phyloP scores from a whole-genome alignment of 2,113 vertebrate genomes.

The Sebastes schlegelii region DNA sequence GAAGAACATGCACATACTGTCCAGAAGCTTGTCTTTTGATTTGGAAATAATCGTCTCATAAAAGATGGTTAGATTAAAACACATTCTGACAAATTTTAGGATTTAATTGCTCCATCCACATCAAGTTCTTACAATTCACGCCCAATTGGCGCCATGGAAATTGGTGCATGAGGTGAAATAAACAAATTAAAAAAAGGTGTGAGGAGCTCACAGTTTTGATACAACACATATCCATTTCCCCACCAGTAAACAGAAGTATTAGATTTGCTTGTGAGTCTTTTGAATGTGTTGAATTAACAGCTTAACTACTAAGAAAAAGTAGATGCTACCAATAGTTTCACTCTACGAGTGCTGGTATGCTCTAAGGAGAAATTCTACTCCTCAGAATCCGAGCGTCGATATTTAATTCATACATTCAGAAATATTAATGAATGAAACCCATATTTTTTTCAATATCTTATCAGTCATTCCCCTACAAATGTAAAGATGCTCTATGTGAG shows the following conservation, averaged over 20 bases:
- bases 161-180: neutral
- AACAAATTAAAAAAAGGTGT: neutral
- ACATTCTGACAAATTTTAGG: neutral
- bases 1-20: neutral
- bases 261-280: neutral
- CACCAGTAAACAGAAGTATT: slow-evolving; percentile 9
- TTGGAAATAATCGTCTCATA: neutral
- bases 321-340: neutral
- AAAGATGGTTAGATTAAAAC: neutral
- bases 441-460: neutral
- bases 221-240: neutral
- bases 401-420: slow-evolving; percentile 15
- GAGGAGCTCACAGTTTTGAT: neutral
- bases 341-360: neutral
- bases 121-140: neutral
- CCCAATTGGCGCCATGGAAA: neutral
- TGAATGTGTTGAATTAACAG: slow-evolving; percentile 3
- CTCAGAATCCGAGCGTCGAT: neutral
- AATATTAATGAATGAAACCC: slow-evolving; percentile 9
- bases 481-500: neutral
- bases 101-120: neutral
- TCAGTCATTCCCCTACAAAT: slow-evolving; percentile 16
- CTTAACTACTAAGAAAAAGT: neutral
- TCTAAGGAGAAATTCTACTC: neutral
- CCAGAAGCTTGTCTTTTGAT: neutral